These are phyloP conservation scores for Lucilia cuprina DNA, from an alignment of 1,140 invertebrate species.

Conservation along the genomic window DNA sequence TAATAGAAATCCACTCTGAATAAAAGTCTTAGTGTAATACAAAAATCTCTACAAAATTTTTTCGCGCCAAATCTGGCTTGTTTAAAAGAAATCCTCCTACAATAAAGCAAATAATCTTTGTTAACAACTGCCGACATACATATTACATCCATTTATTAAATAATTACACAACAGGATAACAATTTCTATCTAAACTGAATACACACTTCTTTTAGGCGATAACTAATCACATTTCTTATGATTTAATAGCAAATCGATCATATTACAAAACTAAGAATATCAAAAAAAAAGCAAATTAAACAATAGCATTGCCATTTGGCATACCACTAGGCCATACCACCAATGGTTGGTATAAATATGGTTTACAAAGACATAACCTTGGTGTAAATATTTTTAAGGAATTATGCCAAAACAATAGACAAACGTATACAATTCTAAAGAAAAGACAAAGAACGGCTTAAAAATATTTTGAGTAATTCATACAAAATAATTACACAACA, in stretches of 20 bases:
- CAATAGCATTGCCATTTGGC: neutral
- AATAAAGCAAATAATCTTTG: too few species aligned
- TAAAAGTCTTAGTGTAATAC: too few species aligned
- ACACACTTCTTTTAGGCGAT: neutral
- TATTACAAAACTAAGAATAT: neutral
- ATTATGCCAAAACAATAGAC: neutral
- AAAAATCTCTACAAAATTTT: too few species aligned
- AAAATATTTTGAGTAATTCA: slow-evolving; percentile 19
- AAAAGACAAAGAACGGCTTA: neutral
- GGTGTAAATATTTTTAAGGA: neutral
- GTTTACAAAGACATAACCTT: neutral
- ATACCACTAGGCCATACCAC: slow-evolving; percentile 11
- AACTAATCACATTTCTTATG: neutral
- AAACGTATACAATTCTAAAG: neutral
- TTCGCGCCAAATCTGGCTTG: too few species aligned
- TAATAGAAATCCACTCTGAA: too few species aligned
- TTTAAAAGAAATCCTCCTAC: too few species aligned
- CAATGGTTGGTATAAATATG: neutral
- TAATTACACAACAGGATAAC: neutral
- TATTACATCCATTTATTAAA: neutral
- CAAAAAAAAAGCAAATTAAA: neutral
- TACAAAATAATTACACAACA: slow-evolving; percentile 26
- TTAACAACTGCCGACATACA: too few species aligned
- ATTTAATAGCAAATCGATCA: neutral
- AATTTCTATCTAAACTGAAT: neutral